phyloP scores from a whole-genome alignment of 2,888 invertebrate species.

The Tethea ocularis region DNA sequence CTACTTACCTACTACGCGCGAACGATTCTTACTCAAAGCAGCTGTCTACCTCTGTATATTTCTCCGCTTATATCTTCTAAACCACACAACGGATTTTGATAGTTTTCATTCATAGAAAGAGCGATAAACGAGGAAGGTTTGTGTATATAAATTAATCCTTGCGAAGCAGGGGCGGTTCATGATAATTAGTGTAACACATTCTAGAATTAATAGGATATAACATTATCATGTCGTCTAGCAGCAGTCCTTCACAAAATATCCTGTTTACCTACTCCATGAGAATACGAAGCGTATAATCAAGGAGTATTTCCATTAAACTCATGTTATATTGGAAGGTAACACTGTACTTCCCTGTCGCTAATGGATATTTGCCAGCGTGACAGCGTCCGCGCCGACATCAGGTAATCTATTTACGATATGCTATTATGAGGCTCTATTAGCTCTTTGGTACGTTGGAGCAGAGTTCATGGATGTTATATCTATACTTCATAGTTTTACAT shows the following conservation, averaged over 20 bases:
- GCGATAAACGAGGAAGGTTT: too few relatives aligned
- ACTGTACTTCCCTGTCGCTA: constrained; percentile 7
- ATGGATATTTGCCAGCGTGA: neutral
- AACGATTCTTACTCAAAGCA: too few relatives aligned
- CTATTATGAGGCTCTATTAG: neutral
- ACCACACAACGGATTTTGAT: too few relatives aligned
- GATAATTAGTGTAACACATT: neutral
- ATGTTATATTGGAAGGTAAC: neutral
- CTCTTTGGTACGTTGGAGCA: neutral
- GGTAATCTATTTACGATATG: constrained; percentile 1
- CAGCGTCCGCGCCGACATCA: neutral
- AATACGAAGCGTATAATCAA: constrained; percentile 9
- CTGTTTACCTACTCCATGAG: constrained; percentile 8
- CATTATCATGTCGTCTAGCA: neutral
- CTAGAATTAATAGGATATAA: neutral
- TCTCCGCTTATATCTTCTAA: too few relatives aligned
- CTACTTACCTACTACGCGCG: too few relatives aligned
- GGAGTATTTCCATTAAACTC: constrained; percentile 6
- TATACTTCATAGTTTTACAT: neutral
- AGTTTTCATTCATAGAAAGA: too few relatives aligned
- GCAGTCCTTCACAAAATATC: constrained; percentile 6
- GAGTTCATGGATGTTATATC: neutral
- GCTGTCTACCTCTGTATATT: too few relatives aligned
- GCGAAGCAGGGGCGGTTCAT: too few relatives aligned
- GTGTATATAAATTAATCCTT: too few relatives aligned